Conservation (phyloP, 2,888 invertebrate species). For the Volucella zonaria region DNA sequence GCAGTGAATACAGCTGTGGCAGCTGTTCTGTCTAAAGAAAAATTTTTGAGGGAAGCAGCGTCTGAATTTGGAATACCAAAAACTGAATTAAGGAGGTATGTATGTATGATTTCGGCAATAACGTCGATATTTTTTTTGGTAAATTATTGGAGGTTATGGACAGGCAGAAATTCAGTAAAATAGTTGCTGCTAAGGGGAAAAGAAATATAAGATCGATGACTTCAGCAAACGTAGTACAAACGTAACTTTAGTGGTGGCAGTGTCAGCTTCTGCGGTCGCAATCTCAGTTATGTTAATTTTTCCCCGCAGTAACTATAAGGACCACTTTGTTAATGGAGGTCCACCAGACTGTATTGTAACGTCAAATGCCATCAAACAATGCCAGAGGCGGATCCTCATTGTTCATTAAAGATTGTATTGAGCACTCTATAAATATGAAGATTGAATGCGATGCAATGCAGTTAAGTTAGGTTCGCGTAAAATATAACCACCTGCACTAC, state of each 20-base stretch:
- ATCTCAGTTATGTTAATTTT: conserved; percentile 77
- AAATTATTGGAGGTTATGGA: conserved; percentile 16
- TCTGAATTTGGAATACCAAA: neutral
- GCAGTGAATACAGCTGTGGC: neutral
- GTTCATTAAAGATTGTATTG: no score
- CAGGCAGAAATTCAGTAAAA: conserved; percentile 14
- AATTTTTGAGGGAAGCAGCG: neutral
- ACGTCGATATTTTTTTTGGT: conserved; percentile 8
- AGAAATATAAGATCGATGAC: conserved; percentile 34
- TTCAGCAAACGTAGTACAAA: no score
- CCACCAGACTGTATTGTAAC: neutral
- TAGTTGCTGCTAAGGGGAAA: conserved; percentile 25
- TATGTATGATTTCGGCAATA: neutral
- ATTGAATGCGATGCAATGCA: no score
- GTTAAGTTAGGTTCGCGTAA: no score
- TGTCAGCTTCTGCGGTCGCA: conserved; percentile 75
- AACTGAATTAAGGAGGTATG: neutral
- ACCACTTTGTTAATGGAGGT: neutral
- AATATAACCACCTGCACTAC: no score
- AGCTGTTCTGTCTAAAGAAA: neutral
- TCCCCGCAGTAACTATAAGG: conserved; percentile 76
- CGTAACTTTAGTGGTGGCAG: conserved; percentile 74
- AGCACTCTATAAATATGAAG: no score
- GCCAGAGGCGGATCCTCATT: no score
- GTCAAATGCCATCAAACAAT: no score